Evolutionary conservation across 2,888 invertebrate genomes (phyloP).

Genomic region (Agrotis exclamationis): DNA sequence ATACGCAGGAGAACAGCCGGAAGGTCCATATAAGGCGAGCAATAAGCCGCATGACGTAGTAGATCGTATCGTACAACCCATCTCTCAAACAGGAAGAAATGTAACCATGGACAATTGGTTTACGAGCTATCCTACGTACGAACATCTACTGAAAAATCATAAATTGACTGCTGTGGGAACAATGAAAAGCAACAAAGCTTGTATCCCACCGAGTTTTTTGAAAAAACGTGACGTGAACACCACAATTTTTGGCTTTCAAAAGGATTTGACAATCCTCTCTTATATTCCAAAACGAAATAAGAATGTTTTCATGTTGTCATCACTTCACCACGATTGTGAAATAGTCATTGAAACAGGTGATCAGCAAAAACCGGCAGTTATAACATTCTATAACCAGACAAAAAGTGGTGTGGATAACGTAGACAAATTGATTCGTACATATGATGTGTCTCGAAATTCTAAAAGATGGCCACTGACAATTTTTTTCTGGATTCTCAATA

Average conservation of each 20-base stretch:
- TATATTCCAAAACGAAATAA: too few relatives aligned
- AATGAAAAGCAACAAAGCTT: too few relatives aligned
- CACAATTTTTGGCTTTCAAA: too few relatives aligned
- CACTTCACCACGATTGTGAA: background rate
- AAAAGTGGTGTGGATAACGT: background rate
- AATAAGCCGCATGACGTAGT: conserved; percentile 7
- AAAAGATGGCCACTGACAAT: background rate
- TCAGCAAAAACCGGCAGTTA: background rate
- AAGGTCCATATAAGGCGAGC: background rate
- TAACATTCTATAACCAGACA: background rate
- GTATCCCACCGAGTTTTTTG: background rate
- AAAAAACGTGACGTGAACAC: too few relatives aligned
- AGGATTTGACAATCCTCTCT: too few relatives aligned
- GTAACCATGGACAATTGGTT: conserved; percentile 11
- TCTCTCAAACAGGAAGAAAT: background rate
- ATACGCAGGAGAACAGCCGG: too few relatives aligned
- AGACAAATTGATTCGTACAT: background rate
- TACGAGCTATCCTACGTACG: conserved; percentile 1
- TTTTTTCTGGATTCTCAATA: background rate
- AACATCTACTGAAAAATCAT: conserved; percentile 1
- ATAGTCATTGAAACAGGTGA: background rate
- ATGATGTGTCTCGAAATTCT: background rate
- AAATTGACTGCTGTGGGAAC: conserved; percentile 3
- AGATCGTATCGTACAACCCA: background rate
- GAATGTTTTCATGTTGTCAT: background rate